A percentile compares a stretch with the other conserved stretches of the same genome.
Conservation (phyloP, 2,888 invertebrate genomes). For the Linnaemya vulpina region DNA sequence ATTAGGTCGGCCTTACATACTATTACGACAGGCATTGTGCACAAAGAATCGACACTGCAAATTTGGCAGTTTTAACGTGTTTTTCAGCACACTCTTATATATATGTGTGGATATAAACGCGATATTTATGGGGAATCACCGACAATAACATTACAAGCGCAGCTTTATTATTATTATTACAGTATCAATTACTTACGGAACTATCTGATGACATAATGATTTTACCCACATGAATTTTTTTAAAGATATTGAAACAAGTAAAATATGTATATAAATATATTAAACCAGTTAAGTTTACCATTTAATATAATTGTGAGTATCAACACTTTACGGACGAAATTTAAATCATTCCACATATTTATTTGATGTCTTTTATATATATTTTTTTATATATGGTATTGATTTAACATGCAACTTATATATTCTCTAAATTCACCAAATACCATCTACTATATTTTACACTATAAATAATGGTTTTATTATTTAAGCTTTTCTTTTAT, state of each 20-base stretch:
- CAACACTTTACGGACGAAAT: neutral
- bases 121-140: no score
- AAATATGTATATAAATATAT: neutral
- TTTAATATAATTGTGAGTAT: constrained; percentile 28
- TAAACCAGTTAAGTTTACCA: constrained; percentile 28
- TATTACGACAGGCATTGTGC: neutral
- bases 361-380: neutral
- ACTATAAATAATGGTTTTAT: constrained; percentile 15
- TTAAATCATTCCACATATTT: constrained; percentile 31
- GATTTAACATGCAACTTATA: constrained; percentile 1
- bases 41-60: neutral
- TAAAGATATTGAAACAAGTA: neutral
- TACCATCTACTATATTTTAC: neutral
- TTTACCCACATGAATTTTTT: neutral
- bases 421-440: constrained; percentile 13
- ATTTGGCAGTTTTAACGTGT: neutral
- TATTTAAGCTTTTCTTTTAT: constrained; percentile 30
- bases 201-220: neutral
- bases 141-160: no score
- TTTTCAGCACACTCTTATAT: neutral
- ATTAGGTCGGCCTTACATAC: constrained; percentile 31
- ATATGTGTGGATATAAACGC: no score
- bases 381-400: neutral
- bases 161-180: no score
- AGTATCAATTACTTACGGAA: no score